Base-by-base conservation (phyloP, 1,140 invertebrate species). In the Sitophilus oryzae region DNA sequence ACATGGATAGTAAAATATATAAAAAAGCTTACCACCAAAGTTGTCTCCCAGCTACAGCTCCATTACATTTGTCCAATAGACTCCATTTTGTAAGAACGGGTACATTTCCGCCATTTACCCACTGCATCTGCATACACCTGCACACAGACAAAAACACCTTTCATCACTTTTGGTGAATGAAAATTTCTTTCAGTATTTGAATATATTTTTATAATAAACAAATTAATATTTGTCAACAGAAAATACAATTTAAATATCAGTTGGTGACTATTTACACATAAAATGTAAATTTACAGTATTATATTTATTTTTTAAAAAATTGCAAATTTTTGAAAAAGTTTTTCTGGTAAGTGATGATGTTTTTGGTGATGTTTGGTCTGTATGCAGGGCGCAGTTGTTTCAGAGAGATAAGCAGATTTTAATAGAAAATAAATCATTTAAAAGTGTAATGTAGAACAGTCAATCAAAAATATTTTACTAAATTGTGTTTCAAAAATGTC, bases 61-160 rank as follows among this genome's bases (percentile, higher is more conserved):
- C 25, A 16, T 38, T 38, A 6, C 8, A 16, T 2, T n/a, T 2
- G 18, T 38, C 11, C 36, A 38, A 14, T 16, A 16, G 44, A 9
- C 21, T 20, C 11, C 14, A 15, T 18, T 16, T 14, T 30, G 11
- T 37, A 2, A 37, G 3, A 38, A 6, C 14, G 14, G 6, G n/a
- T 5, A 16, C 14, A 1, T 16, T 38, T 38, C 11, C 40, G 19
- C 19, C 40, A 42, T 18, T 21, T 42, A 42, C 6, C 40, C 40
- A 18, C n/a, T 21, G 40, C 10, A 40, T 37, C 61, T 67, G 61
- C 66, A 60, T 65, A 56, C 57, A 71, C 69, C 69, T 71, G 64
- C 69, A 71, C 69, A 71, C 69, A 71, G 69, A 69, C 67, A 71
- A 63, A 69, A 59, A 54, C 34, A 23, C 34, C 52, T 34, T 21